These are phyloP conservation scores for Aphelocoma californica DNA, from an alignment of 2,797 vertebrate species.

Conservation along the genomic window DNA sequence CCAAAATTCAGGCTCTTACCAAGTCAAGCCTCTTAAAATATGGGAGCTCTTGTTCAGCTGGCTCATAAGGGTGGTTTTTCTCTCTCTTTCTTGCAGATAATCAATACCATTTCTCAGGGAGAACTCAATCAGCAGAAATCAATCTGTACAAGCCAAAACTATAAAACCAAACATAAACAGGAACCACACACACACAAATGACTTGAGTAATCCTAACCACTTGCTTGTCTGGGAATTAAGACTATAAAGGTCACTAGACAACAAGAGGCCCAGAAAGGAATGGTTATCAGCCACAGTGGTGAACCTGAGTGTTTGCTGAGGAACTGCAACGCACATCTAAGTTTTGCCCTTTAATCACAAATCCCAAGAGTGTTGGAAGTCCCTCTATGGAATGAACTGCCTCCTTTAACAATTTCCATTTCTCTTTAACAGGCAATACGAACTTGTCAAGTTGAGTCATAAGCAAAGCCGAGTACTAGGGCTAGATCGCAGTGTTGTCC, in stretches of 20 bases:
- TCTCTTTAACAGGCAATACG: background rate
- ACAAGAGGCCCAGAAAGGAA: background rate
- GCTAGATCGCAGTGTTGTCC: background rate
- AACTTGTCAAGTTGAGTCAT: background rate
- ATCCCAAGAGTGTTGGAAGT: rapidly evolving
- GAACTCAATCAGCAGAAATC: background rate
- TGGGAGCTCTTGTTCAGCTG: background rate
- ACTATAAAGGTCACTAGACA: background rate
- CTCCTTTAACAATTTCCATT: background rate
- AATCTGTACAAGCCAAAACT: background rate
- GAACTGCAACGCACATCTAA: background rate
- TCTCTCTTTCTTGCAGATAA: background rate
- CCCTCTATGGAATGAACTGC: background rate
- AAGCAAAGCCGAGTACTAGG: background rate
- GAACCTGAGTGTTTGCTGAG: rapidly evolving
- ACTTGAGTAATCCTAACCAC: background rate
- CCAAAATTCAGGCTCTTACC: background rate
- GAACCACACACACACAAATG: background rate
- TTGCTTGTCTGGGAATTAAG: slow-evolving; percentile 7
- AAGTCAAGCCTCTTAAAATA: background rate
- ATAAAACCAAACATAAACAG: background rate
- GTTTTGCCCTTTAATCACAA: background rate
- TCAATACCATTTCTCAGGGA: background rate
- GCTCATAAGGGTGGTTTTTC: background rate
- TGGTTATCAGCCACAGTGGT: background rate